These are phyloP conservation scores for Pipistrellus kuhlii DNA, from an alignment of 2,797 vertebrate species.

Conservation along the genomic window DNA sequence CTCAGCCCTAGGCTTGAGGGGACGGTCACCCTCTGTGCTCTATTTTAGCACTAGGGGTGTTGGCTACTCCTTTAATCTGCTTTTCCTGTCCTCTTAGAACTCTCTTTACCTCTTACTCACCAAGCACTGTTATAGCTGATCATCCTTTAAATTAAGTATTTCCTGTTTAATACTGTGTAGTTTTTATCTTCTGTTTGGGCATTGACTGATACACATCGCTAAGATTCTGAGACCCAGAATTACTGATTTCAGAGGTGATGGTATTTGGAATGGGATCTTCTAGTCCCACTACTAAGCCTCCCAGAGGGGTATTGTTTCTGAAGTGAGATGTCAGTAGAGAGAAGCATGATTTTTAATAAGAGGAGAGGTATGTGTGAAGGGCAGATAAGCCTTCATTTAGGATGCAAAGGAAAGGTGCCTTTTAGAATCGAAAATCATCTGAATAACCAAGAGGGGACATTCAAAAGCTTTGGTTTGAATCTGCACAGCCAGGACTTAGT, in stretches of 20 bases:
- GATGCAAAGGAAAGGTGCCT: neutral
- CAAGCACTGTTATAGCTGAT: neutral
- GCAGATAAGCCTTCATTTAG: neutral
- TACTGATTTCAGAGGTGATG: neutral
- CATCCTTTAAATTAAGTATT: neutral
- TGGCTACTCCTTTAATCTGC: neutral
- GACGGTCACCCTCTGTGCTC: neutral
- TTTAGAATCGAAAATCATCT: neutral
- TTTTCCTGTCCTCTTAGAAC: neutral
- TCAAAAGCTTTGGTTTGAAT: constrained; percentile 2
- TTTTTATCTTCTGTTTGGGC: neutral
- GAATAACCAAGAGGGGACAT: neutral
- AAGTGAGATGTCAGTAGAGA: neutral
- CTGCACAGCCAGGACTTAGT: neutral
- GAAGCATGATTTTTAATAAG: neutral
- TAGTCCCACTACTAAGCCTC: neutral
- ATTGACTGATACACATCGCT: neutral
- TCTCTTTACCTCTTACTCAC: neutral
- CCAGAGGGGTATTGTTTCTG: neutral
- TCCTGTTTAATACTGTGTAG: neutral
- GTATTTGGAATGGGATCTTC: neutral
- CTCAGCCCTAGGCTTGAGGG: neutral
- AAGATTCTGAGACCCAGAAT: neutral
- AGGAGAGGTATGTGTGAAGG: neutral
- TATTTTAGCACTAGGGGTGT: neutral